Evolutionary conservation across 2,888 invertebrate genomes (phyloP).

Genomic region (Epirrhoe tristata): DNA sequence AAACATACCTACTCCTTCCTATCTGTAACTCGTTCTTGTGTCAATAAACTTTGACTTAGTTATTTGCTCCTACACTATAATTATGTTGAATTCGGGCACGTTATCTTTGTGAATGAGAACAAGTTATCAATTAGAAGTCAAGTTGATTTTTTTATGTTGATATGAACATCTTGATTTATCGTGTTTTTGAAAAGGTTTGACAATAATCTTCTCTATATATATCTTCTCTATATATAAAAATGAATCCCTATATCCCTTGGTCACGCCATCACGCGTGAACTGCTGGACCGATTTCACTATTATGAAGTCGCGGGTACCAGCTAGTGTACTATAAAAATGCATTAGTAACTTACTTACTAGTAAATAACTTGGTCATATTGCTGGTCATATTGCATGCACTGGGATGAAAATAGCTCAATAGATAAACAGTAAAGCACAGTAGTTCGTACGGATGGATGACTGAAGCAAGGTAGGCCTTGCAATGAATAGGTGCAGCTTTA

Average conservation of each 20-base stretch:
- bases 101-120: conserved; percentile 3
- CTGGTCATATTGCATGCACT: neutral
- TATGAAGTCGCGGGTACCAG: too few relatives aligned
- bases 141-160: neutral
- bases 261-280: too few relatives aligned
- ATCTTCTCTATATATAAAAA: too few relatives aligned
- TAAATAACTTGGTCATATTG: neutral
- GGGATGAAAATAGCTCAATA: neutral
- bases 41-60: conserved; percentile 39
- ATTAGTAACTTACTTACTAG: too few relatives aligned
- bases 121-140: neutral
- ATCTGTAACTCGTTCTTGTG: conserved; percentile 35
- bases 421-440: neutral
- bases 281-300: too few relatives aligned
- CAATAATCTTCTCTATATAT: too few relatives aligned
- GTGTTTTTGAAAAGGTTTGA: neutral
- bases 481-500: too few relatives aligned
- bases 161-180: neutral
- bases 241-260: too few relatives aligned
- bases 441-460: too few relatives aligned
- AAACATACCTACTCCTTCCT: conserved; percentile 27
- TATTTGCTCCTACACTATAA: conserved; percentile 6
- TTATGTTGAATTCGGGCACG: neutral
- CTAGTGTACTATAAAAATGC: too few relatives aligned
- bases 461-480: too few relatives aligned